Conservation (phyloP, 2,888 invertebrate genomes). For the Leptinotarsa rubiginosa region DNA sequence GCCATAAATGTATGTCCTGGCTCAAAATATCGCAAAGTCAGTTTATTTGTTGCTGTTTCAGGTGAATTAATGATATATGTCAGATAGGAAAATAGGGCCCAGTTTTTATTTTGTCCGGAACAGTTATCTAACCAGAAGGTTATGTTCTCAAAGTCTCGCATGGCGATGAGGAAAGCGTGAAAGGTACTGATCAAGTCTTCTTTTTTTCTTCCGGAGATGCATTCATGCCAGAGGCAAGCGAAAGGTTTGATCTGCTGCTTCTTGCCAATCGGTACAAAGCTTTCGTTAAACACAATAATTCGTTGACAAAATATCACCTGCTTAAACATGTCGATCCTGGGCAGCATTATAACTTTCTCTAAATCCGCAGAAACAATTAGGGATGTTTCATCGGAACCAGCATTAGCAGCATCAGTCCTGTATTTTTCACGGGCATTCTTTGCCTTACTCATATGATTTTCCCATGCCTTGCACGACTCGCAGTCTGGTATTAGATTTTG, state of each 20-base stretch:
- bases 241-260: conserved; percentile 19
- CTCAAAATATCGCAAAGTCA: conserved; percentile 41
- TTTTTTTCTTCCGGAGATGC: conserved; percentile 40
- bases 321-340: conserved; percentile 34
- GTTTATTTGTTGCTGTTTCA: conserved; percentile 25
- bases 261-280: conserved; percentile 34
- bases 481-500: conserved; percentile 23
- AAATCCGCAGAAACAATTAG: conserved; percentile 30
- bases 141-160: conserved; percentile 34
- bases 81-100: conserved; percentile 35
- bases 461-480: conserved; percentile 32
- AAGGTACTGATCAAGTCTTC: conserved; percentile 49
- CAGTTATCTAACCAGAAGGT: conserved; percentile 43
- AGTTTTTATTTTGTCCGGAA: conserved; percentile 41
- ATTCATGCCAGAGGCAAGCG: conserved; percentile 52
- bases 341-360: conserved; percentile 35
- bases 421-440: conserved; percentile 33
- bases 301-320: conserved; percentile 33
- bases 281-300: conserved; percentile 36
- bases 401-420: conserved; percentile 26
- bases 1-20: conserved; percentile 43
- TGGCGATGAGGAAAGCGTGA: conserved; percentile 36
- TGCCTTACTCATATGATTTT: conserved; percentile 30
- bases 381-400: conserved; percentile 39
- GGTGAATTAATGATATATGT: conserved; percentile 38